phyloP scores from a whole-genome alignment of 2,113 vertebrate genomes.

The Oceanodroma tethys region DNA sequence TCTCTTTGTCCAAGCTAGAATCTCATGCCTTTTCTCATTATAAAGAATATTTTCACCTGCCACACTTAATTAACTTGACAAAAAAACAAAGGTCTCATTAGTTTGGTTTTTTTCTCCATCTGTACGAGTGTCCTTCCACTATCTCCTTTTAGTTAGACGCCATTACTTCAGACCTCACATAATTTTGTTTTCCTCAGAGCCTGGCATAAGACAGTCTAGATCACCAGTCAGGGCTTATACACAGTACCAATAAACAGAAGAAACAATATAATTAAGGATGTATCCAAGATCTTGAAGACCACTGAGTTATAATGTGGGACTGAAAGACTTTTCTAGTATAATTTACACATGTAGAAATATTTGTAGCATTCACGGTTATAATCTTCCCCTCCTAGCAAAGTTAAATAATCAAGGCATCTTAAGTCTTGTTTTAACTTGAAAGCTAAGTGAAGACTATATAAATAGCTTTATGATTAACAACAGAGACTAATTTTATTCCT shows the following conservation, averaged over 20 bases:
- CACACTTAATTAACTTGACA: not conserved
- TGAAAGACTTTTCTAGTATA: not conserved
- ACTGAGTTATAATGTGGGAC: not conserved
- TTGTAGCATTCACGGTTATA: not conserved
- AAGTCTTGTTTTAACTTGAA: constrained; percentile 1
- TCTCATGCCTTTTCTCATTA: not conserved
- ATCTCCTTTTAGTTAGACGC: not conserved
- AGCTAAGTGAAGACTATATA: not conserved
- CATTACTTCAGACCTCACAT: not conserved
- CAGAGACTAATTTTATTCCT: not conserved
- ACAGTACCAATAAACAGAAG: not conserved
- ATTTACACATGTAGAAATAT: not conserved
- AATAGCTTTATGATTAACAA: not conserved
- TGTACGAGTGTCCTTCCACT: not conserved
- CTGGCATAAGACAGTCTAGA: not conserved
- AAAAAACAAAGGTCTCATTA: not conserved
- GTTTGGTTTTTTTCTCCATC: not conserved
- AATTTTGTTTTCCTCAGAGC: not conserved
- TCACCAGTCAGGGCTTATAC: not conserved
- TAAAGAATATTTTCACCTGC: not conserved
- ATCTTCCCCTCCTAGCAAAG: not conserved
- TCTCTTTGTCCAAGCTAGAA: not conserved
- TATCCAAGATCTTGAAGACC: not conserved
- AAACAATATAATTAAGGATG: not conserved
- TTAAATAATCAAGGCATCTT: not conserved